Evolutionary conservation across 2,113 vertebrate genomes (phyloP).

Genomic region (Macquaria australasica): DNA sequence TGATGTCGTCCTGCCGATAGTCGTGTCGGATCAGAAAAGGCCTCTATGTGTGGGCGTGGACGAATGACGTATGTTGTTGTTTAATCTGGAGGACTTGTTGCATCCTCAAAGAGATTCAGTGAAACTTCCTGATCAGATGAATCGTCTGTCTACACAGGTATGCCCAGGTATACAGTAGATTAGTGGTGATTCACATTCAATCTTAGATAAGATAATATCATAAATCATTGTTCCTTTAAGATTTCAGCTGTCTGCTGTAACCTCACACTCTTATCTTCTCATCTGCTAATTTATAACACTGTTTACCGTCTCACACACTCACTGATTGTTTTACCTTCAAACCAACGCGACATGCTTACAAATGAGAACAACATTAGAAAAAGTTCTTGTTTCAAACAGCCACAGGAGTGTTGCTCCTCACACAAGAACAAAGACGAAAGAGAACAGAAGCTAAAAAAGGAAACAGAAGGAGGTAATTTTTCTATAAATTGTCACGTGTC

Average conservation of each 20-base stretch:
- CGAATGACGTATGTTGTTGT: too few species aligned
- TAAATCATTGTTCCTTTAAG: slow-evolving; percentile 36
- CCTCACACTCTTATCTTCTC: slow-evolving; percentile 5
- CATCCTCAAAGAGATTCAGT: too few species aligned
- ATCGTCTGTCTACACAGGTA: not conserved
- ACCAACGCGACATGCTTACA: not conserved
- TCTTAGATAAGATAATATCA: not conserved
- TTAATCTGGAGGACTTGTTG: too few species aligned
- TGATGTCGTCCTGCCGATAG: too few species aligned
- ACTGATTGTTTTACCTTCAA: not conserved
- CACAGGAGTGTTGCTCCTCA: not conserved
- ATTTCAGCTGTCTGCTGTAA: not conserved
- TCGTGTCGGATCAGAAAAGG: not conserved
- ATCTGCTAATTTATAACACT: slow-evolving; percentile 11
- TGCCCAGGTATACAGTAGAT: not conserved
- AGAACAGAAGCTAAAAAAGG: not conserved
- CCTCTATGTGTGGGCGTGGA: too few species aligned
- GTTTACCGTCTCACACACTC: not conserved
- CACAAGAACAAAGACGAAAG: not conserved
- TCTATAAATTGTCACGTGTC: not conserved
- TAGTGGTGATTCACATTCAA: not conserved
- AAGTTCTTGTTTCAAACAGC: not conserved
- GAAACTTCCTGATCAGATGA: too few species aligned
- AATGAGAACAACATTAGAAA: not conserved
- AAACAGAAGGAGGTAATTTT: not conserved